Base-by-base conservation (phyloP, 64 coral and sea anemone genomes). In the Pocillopora verrucosa region DNA sequence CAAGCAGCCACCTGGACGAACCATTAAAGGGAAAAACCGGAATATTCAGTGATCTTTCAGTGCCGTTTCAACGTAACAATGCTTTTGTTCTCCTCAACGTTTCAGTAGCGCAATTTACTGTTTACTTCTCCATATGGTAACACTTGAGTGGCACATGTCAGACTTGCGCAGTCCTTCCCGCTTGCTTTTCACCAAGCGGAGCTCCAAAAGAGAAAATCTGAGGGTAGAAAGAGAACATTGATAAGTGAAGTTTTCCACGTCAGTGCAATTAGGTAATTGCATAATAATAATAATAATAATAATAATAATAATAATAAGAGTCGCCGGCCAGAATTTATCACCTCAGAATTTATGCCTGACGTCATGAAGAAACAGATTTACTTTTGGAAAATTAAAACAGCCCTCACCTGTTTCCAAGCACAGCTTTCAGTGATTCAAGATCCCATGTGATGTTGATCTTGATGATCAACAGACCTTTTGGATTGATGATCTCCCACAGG, bases 401-500 rank as follows among this genome's bases (percentile, higher is more conserved):
- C n/a, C 16, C 64, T 90, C 5, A 92, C 90, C 63, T 85, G 36
- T 76, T 74, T 77, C 74, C 82, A 0, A 92, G 25, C 13, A 92
- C 51, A 36, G 81, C 34, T 56, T 9, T 65, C 15, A 87, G 45
- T 16, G 72, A 25, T 30, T 92, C 82, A 16, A 68, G 51, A 36
- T 78, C 60, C 59, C 80, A 92, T 4, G 51, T 11, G 1, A 56
- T 16, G 60, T 73, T 59, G 37, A 82, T 87, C 51, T 78, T 84
- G 51, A 92, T 79, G 6, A 69, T 12, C 19, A 92, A 34, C 13
- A 92, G 56, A 1, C 90, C 90, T 9, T 35, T 10, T 22, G 82
- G 36, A 24, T 87, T 87, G 11, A 92, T 63, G 7, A 92, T 92
- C 36, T 92, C 90, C 73, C 82, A 84, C 61, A 87, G 59, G 74